Conservation (phyloP, 2,797 vertebrate species). For the Cuniculus paca region DNA sequence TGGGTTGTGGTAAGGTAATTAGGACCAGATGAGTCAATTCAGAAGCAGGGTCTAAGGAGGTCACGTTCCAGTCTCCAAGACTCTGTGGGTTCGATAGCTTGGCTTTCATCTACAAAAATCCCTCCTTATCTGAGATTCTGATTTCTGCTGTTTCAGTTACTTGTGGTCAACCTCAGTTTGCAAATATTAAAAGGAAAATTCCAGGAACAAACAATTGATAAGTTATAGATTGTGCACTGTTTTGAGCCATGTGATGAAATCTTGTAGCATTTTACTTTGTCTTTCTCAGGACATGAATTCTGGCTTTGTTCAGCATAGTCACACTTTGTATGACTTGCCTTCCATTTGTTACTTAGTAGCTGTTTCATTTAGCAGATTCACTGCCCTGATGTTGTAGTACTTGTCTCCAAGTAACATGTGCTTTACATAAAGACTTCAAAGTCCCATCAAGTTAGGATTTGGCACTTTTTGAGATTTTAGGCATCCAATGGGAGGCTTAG, state of each 20-base stretch:
- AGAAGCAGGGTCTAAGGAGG: background rate
- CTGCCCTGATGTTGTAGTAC: no score
- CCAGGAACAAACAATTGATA: background rate
- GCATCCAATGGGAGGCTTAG: no score
- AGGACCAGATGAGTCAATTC: background rate
- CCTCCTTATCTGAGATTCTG: background rate
- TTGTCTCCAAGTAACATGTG: background rate
- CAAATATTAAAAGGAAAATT: background rate
- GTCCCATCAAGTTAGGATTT: background rate
- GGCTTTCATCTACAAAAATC: background rate
- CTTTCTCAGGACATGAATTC: background rate
- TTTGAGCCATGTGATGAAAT: background rate
- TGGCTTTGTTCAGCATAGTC: background rate
- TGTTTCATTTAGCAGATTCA: background rate
- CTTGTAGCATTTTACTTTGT: background rate
- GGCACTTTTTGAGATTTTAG: background rate
- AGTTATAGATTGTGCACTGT: background rate
- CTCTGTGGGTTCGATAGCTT: constrained; percentile 15
- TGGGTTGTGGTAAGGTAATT: background rate
- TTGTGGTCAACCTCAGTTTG: background rate
- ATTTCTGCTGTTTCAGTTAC: background rate
- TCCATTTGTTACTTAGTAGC: background rate
- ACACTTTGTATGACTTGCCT: rapidly evolving
- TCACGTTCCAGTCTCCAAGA: background rate
- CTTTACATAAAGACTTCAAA: background rate